Conservation (phyloP, 92 coral and sea anemone species). For the Epizoanthus stellaris region DNA sequence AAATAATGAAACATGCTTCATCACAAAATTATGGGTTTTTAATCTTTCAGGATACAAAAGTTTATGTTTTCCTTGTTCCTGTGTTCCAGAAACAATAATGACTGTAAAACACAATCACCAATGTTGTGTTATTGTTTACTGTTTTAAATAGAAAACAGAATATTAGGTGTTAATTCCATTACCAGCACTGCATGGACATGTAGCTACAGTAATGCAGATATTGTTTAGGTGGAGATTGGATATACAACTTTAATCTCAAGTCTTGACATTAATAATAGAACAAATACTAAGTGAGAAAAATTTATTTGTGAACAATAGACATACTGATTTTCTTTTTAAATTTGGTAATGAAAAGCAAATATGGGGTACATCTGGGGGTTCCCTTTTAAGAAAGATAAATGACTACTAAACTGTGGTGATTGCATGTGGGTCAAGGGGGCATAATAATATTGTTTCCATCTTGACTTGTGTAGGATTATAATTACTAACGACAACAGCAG, state of each 20-base stretch:
- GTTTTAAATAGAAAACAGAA: no score
- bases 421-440: no score
- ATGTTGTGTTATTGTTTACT: no score
- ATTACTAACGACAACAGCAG: not conserved
- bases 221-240: not conserved
- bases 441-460: not conserved
- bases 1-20: not conserved
- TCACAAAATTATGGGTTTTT: no score
- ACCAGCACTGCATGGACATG: no score
- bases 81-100: slow-evolving; percentile 5
- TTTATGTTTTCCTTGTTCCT: not conserved
- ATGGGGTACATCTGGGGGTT: not conserved
- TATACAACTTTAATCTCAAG: not conserved
- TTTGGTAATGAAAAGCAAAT: slow-evolving; percentile 1
- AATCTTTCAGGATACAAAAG: not conserved
- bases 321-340: not conserved
- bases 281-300: not conserved
- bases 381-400: not conserved
- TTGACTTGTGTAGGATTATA: not conserved
- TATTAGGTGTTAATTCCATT: no score
- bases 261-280: not conserved
- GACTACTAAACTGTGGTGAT: not conserved
- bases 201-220: slow-evolving; percentile 3
- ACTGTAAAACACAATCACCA: slow-evolving; percentile 1
- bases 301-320: not conserved